Evolutionary conservation across 1,140 invertebrate species (phyloP).

Genomic region (Oreohelix idahoensis): DNA sequence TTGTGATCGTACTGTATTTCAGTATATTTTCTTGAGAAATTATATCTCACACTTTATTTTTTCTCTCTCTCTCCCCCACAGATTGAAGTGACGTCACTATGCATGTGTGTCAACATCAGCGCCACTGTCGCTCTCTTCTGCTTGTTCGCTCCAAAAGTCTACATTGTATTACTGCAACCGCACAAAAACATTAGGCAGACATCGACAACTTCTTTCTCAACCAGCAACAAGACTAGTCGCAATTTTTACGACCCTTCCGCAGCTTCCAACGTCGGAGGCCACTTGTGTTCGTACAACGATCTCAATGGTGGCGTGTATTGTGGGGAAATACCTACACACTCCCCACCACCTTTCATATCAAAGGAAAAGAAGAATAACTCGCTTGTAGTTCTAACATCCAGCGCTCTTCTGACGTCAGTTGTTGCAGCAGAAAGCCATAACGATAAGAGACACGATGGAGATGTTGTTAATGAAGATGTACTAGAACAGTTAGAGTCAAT

Average conservation of each 20-base stretch:
- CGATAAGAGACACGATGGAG: not conserved
- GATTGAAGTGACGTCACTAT: slow-evolving; percentile 85
- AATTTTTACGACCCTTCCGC: slow-evolving; percentile 39
- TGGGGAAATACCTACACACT: slow-evolving; percentile 14
- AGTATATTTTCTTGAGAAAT: too few relatives aligned
- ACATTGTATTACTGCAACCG: slow-evolving; percentile 83
- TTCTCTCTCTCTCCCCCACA: slow-evolving; percentile 71
- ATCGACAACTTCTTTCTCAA: slow-evolving; percentile 49
- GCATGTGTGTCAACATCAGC: slow-evolving; percentile 85
- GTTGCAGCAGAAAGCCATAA: not conserved
- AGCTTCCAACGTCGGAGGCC: slow-evolving; percentile 1
- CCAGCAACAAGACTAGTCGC: slow-evolving; percentile 40
- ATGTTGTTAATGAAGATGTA: slow-evolving; percentile 5
- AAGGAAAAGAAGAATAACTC: slow-evolving; percentile 18
- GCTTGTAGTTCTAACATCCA: slow-evolving; percentile 34
- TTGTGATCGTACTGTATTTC: too few relatives aligned
- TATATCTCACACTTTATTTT: too few relatives aligned
- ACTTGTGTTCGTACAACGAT: slow-evolving; percentile 25
- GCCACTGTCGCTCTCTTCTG: slow-evolving; percentile 84
- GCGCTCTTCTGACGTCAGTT: slow-evolving; percentile 28
- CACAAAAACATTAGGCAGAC: slow-evolving; percentile 81
- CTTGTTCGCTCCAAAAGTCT: slow-evolving; percentile 86
- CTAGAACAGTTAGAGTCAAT: not conserved
- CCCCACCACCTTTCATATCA: not conserved
- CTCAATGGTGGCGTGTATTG: slow-evolving; percentile 35